Conservation (phyloP, 2,888 invertebrate genomes). For the Mythimna albipuncta region DNA sequence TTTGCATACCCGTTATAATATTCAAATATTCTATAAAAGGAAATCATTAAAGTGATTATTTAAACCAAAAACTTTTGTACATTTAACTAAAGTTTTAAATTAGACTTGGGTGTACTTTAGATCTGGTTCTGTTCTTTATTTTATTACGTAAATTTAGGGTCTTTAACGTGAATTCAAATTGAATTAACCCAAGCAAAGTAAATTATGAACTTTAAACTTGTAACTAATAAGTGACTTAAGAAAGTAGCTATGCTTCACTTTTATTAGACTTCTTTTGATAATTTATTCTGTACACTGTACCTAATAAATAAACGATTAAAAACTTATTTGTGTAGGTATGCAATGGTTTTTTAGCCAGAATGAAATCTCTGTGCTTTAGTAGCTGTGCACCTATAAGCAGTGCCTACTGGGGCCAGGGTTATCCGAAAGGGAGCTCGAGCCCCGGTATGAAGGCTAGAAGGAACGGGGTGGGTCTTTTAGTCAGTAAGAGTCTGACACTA, state of each 20-base stretch:
- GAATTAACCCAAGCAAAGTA: constrained; percentile 29
- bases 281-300: neutral
- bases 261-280: neutral
- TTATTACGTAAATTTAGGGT: constrained; percentile 23
- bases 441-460: too few relatives aligned
- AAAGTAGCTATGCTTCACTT: constrained; percentile 12
- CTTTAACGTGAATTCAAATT: constrained; percentile 21
- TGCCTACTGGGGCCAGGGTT: too few relatives aligned
- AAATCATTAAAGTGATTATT: constrained; percentile 35
- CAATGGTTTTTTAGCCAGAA: too few relatives aligned
- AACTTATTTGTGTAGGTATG: too few relatives aligned
- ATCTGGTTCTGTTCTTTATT: constrained; percentile 23
- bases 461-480: too few relatives aligned
- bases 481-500: too few relatives aligned
- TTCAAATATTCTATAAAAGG: constrained; percentile 32
- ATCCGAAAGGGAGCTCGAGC: too few relatives aligned
- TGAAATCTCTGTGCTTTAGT: too few relatives aligned
- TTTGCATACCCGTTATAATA: constrained; percentile 11
- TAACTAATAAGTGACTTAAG: constrained; percentile 11
- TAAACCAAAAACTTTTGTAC: constrained; percentile 32
- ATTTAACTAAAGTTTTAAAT: constrained; percentile 35
- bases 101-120: constrained; percentile 23
- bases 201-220: constrained; percentile 24
- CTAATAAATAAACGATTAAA: too few relatives aligned
- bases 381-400: too few relatives aligned